A percentile compares a stretch with the other conserved stretches of the same genome.
phyloP scores from a whole-genome alignment of 2,797 vertebrate species.

The Pantherophis alleghaniensis region DNA sequence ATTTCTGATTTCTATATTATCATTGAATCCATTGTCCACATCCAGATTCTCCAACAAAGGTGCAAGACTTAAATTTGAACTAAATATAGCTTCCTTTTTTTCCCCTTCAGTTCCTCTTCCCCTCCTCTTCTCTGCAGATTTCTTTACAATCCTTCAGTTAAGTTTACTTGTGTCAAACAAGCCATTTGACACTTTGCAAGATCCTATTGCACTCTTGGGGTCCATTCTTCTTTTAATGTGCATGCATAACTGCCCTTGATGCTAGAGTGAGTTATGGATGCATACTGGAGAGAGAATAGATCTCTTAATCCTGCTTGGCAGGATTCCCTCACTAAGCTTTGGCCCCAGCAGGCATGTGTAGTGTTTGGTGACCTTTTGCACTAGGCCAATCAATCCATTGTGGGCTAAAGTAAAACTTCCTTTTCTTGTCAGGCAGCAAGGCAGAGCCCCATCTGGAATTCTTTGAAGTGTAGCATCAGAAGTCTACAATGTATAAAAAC shows the following conservation, averaged over 20 bases:
- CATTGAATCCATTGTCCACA: background rate
- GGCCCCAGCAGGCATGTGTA: slow-evolving; percentile 40
- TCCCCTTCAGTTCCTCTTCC: background rate
- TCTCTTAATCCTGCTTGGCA: slow-evolving; percentile 46
- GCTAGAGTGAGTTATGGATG: slow-evolving; percentile 31
- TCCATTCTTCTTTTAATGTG: slow-evolving; percentile 43
- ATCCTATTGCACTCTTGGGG: slow-evolving; percentile 30
- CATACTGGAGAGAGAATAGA: slow-evolving; percentile 43
- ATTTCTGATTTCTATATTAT: background rate
- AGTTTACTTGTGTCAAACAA: slow-evolving; percentile 23
- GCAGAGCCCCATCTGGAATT: slow-evolving; percentile 39
- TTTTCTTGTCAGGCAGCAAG: slow-evolving; percentile 59
- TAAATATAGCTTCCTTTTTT: background rate
- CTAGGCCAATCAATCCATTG: slow-evolving; percentile 51
- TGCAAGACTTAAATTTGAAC: background rate
- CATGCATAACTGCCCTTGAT: slow-evolving; percentile 26
- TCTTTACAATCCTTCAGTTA: background rate
- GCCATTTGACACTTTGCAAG: slow-evolving; percentile 39
- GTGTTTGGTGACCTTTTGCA: slow-evolving; percentile 64
- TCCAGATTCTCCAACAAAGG: accelerated
- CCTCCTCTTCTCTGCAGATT: slow-evolving; percentile 20
- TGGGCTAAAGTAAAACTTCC: slow-evolving; percentile 60
- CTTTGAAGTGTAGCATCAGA: slow-evolving; percentile 57
- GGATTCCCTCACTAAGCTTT: slow-evolving; percentile 51
- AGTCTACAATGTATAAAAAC: slow-evolving; percentile 43